Conservation (phyloP, 2,888 invertebrate species). For the Himalopsyche tibetana region DNA sequence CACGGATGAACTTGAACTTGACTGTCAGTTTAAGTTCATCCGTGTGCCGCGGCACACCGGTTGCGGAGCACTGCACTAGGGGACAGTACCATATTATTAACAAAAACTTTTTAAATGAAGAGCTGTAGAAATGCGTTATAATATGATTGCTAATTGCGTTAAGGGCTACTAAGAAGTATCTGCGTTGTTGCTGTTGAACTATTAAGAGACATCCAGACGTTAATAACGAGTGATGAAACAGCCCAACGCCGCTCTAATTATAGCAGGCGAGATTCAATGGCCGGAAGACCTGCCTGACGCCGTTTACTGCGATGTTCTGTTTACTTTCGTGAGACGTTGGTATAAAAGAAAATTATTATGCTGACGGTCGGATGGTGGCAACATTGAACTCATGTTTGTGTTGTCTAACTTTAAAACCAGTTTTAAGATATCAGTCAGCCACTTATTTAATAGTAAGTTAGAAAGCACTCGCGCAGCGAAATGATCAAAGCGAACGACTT, state of each 20-base stretch:
- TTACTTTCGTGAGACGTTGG: conserved; percentile 18
- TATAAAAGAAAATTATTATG: conserved; percentile 4
- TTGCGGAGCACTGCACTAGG: too few relatives aligned
- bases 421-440: not conserved
- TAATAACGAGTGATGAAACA: conserved; percentile 5
- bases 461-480: too few relatives aligned
- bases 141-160: not conserved
- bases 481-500: too few relatives aligned
- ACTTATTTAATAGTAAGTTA: too few relatives aligned
- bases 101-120: too few relatives aligned
- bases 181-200: not conserved
- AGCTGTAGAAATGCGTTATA: not conserved
- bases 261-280: conserved; percentile 12
- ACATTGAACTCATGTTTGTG: not conserved
- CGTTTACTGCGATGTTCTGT: not conserved
- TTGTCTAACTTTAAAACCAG: conserved; percentile 3
- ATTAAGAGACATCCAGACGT: conserved; percentile 21
- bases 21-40: too few relatives aligned
- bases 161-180: not conserved
- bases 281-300: not conserved
- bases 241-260: not conserved
- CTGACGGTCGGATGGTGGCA: not conserved
- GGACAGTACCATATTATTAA: too few relatives aligned
- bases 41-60: too few relatives aligned
- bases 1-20: too few relatives aligned